Conservation (phyloP, 2,888 invertebrate genomes). For the Drosophila percnosoma region DNA sequence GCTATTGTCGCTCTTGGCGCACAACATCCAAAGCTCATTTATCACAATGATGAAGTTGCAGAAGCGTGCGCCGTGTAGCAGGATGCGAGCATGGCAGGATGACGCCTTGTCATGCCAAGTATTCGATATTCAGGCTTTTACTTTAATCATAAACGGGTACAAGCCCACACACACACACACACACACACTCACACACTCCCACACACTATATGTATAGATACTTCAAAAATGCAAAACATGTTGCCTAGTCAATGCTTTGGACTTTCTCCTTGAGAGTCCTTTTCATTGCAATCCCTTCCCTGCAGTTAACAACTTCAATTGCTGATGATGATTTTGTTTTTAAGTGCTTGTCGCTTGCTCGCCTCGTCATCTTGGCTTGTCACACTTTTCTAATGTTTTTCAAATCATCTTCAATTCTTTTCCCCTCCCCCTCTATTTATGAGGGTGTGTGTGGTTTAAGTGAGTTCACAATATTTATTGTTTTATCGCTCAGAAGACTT, state of each 20-base stretch:
- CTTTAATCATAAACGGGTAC: slow-evolving; percentile 68
- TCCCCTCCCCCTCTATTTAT: background rate
- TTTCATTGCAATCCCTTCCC: background rate
- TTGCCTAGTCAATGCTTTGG: slow-evolving; percentile 40
- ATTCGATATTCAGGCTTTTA: slow-evolving; percentile 64
- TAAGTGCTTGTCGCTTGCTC: slow-evolving; percentile 60
- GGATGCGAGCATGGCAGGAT: slow-evolving; percentile 28
- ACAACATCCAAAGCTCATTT: slow-evolving; percentile 64
- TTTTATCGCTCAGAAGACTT: slow-evolving; percentile 38
- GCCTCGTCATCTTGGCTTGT: slow-evolving; percentile 43
- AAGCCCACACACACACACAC: slow-evolving; percentile 10
- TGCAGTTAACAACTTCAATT: slow-evolving; percentile 68
- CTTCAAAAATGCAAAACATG: slow-evolving; percentile 65
- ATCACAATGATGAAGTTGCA: slow-evolving; percentile 73
- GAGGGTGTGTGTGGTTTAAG: slow-evolving; percentile 1
- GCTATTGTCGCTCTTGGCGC: slow-evolving; percentile 37
- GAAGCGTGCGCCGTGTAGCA: slow-evolving; percentile 32
- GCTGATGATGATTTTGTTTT: slow-evolving; percentile 72
- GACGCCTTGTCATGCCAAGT: slow-evolving; percentile 48
- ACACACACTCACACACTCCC: slow-evolving; percentile 10
- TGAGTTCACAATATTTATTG: slow-evolving; percentile 51
- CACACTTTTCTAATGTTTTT: slow-evolving; percentile 46
- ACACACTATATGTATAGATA: slow-evolving; percentile 4
- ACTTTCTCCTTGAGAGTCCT: slow-evolving; percentile 28
- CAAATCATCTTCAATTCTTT: slow-evolving; percentile 30